Conservation (phyloP, 2,113 vertebrate genomes). For the Sphaerodactylus townsendi region DNA sequence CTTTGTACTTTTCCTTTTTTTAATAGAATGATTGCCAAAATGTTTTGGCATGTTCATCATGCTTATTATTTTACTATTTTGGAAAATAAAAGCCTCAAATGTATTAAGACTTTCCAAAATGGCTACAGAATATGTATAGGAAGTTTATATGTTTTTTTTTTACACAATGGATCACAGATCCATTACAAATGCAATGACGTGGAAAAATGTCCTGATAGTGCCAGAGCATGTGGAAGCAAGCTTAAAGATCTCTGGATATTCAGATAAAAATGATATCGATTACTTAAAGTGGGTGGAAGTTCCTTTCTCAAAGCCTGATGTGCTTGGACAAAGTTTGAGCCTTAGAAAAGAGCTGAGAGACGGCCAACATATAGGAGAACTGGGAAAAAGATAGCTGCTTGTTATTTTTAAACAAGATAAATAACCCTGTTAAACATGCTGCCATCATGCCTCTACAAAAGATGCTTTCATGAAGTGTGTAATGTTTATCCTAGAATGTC, state of each 20-base stretch:
- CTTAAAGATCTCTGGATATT: not conserved
- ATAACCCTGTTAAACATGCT: not conserved
- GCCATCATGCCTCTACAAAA: too few relatives aligned
- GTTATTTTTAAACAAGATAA: not conserved
- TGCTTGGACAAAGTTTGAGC: too few relatives aligned
- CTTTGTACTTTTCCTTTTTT: constrained; percentile 54
- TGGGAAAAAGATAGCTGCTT: not conserved
- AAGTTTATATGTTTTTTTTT: constrained; percentile 43
- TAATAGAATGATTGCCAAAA: constrained; percentile 54
- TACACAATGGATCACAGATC: constrained; percentile 47
- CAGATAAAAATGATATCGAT: not conserved
- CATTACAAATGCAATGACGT: constrained; percentile 17
- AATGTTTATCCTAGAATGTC: too few relatives aligned
- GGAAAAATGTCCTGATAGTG: not conserved
- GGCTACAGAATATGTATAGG: constrained; percentile 16
- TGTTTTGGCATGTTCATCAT: constrained; percentile 60
- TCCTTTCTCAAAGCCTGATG: too few relatives aligned
- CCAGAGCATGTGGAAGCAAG: not conserved
- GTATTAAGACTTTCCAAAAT: constrained; percentile 69
- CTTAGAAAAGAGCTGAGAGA: not conserved
- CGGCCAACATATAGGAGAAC: not conserved
- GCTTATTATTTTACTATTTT: constrained; percentile 62
- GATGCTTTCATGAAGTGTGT: too few relatives aligned
- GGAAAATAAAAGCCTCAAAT: constrained; percentile 68
- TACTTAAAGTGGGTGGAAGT: not conserved